These are phyloP conservation scores for Sinocyclocheilus rhinocerous DNA, from an alignment of 2,113 vertebrate genomes.

Conservation along the genomic window DNA sequence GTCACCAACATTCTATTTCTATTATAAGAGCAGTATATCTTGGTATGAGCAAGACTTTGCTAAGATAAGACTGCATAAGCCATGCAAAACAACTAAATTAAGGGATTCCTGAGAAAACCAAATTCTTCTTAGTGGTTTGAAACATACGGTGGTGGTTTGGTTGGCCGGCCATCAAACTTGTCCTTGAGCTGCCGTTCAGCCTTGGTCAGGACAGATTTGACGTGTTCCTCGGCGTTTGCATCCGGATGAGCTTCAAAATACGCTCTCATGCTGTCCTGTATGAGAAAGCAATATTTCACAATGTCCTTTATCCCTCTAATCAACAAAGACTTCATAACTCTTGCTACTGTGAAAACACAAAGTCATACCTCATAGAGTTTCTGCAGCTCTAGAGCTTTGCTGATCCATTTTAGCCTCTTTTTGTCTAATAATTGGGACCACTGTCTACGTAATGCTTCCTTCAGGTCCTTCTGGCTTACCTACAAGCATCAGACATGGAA, in stretches of 20 bases:
- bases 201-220: slow-evolving; percentile 81
- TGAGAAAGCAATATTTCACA: not conserved
- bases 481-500: slow-evolving; percentile 43
- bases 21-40: not conserved
- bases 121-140: not conserved
- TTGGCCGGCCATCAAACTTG: slow-evolving; percentile 81
- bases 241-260: slow-evolving; percentile 79
- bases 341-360: not conserved
- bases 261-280: slow-evolving; percentile 72
- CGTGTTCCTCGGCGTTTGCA: slow-evolving; percentile 70
- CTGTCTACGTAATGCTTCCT: slow-evolving; percentile 78
- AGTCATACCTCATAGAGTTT: slow-evolving; percentile 76
- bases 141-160: slow-evolving; percentile 79
- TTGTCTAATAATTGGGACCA: slow-evolving; percentile 82
- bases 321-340: not conserved
- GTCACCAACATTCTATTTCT: not conserved
- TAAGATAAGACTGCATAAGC: not conserved
- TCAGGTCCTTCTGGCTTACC: slow-evolving; percentile 81
- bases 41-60: no score
- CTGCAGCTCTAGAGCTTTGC: slow-evolving; percentile 82
- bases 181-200: slow-evolving; percentile 82
- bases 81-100: not conserved
- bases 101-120: not conserved
- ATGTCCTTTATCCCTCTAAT: not conserved
- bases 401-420: slow-evolving; percentile 82